phyloP scores from a whole-genome alignment of 2,888 invertebrate genomes.

The Nezara viridula region DNA sequence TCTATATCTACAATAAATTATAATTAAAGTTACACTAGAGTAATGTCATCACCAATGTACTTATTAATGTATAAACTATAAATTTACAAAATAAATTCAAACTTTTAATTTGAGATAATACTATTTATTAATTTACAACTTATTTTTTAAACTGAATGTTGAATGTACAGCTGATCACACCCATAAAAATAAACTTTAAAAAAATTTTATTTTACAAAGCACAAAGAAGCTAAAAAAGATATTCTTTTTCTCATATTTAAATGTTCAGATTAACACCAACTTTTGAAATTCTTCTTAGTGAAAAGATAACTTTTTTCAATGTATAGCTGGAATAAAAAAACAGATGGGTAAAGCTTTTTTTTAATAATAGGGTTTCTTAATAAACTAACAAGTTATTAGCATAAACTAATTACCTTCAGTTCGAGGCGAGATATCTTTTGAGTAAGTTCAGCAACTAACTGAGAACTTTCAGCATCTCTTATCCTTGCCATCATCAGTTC shows the following conservation, averaged over 20 bases:
- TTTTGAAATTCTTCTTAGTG: constrained; percentile 19
- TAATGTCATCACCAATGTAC: neutral
- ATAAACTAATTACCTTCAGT: constrained; percentile 77
- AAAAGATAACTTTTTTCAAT: constrained; percentile 27
- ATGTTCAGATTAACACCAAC: neutral
- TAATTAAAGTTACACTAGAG: neutral
- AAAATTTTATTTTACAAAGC: neutral
- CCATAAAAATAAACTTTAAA: neutral
- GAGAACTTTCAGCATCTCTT: constrained; percentile 94
- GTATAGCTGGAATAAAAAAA: constrained; percentile 20
- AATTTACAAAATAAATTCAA: neutral
- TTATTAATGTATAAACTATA: neutral
- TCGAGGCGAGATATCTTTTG: constrained; percentile 95
- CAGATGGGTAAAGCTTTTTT: constrained; percentile 53
- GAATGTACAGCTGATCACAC: neutral
- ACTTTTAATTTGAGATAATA: neutral
- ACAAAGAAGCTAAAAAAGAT: neutral
- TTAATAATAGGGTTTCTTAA: constrained; percentile 42
- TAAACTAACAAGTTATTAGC: neutral
- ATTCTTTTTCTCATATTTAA: constrained; percentile 1
- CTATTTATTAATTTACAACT: neutral
- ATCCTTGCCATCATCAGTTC: constrained; percentile 94
- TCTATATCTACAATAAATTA: neutral
- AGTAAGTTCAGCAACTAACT: constrained; percentile 91
- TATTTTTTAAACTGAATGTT: neutral